Percentiles rank a stretch among this genome's conserved stretches.
Evolutionary conservation across 1,140 invertebrate genomes (phyloP).

Genomic region (Apis mellifera): Amel_HAv3.1 CM009943.2:5966501-5967000

Average conservation of each 20-base stretch:
- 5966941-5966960: too few species aligned
- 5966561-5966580: slow-evolving; percentile 52
- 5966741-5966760: slow-evolving; percentile 21
- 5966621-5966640: slow-evolving; percentile 35
- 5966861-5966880: too few species aligned
- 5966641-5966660: background rate
- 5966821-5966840: slow-evolving; percentile 4
- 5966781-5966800: background rate
- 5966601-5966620: slow-evolving; percentile 33
- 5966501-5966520: slow-evolving; percentile 26
- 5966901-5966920: background rate
- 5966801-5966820: background rate
- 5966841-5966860: slow-evolving; percentile 3
- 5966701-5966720: background rate
- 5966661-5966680: slow-evolving; percentile 16
- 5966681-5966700: slow-evolving; percentile 19
- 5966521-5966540: slow-evolving; percentile 10
- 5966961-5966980: background rate
- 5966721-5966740: slow-evolving; percentile 42
- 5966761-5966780: background rate
- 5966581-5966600: slow-evolving; percentile 28
- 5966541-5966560: slow-evolving; percentile 20
- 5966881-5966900: background rate
- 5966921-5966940: too few species aligned
- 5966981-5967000: background rate